Percentiles rank a stretch among this genome's conserved stretches.
phyloP scores from a whole-genome alignment of 1,140 invertebrate species.

The Daktulosphaira vitifoliae region DNA sequence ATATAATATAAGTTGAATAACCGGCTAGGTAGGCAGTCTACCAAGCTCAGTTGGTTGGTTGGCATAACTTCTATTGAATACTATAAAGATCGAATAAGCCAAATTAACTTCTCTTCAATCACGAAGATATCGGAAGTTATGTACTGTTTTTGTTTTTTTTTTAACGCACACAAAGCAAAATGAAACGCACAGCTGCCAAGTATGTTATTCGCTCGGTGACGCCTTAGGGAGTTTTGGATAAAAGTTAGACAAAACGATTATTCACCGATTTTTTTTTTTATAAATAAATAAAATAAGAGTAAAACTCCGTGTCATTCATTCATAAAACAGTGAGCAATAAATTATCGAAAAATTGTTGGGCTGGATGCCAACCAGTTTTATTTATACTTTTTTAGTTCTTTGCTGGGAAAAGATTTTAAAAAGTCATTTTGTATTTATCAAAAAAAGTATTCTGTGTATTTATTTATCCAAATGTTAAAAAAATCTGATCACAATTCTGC shows the following conservation, averaged over 20 bases:
- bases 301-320: slow-evolving; percentile 26
- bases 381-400: slow-evolving; percentile 20
- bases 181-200: not conserved
- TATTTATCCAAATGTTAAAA: too few species aligned
- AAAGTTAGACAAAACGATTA: slow-evolving; percentile 27
- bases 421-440: too few species aligned
- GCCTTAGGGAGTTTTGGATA: too few species aligned
- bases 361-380: slow-evolving; percentile 21
- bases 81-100: too few species aligned
- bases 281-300: slow-evolving; percentile 19
- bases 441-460: too few species aligned
- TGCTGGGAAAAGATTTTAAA: too few species aligned
- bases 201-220: slow-evolving; percentile 5
- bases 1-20: not conserved
- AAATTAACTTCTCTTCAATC: too few species aligned
- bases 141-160: not conserved
- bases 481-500: too few species aligned
- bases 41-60: too few species aligned
- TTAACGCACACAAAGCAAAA: too few species aligned
- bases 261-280: too few species aligned
- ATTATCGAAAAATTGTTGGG: slow-evolving; percentile 26
- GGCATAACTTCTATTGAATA: too few species aligned
- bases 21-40: not conserved
- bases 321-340: slow-evolving; percentile 18
- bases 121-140: not conserved